These are phyloP conservation scores for Nibea albiflora DNA, from an alignment of 2,113 vertebrate genomes.

Conservation along the genomic window DNA sequence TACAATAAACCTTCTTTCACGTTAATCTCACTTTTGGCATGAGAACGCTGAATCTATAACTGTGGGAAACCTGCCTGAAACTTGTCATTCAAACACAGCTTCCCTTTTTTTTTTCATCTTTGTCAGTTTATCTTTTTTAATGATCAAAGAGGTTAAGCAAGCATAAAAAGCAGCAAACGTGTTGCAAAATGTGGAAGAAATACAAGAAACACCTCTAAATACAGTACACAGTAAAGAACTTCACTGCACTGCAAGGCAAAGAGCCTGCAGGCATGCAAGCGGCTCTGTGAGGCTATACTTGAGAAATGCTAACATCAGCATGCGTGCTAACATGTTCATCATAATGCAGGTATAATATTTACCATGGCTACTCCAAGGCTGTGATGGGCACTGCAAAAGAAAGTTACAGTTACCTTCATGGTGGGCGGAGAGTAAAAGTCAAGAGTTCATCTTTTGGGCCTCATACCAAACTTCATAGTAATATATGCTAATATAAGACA, in stretches of 20 bases:
- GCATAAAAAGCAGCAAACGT: background rate
- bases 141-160: background rate
- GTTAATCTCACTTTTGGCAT: slow-evolving; percentile 12
- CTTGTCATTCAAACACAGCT: slow-evolving; percentile 1
- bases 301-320: background rate
- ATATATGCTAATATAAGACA: background rate
- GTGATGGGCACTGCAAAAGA: background rate
- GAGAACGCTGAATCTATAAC: background rate
- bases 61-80: background rate
- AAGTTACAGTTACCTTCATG: too few relatives aligned
- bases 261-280: too few relatives aligned
- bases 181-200: too few relatives aligned
- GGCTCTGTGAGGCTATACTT: background rate
- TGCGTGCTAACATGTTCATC: background rate
- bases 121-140: background rate
- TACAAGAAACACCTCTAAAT: background rate
- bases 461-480: background rate
- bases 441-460: background rate
- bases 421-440: background rate
- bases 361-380: background rate
- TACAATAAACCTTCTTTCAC: slow-evolving; percentile 64
- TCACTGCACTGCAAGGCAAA: background rate
- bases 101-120: slow-evolving; percentile 1
- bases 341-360: background rate
- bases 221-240: background rate